These are phyloP conservation scores for Ascaphus truei DNA, from an alignment of 2,113 vertebrate genomes.

Conservation along the genomic window DNA sequence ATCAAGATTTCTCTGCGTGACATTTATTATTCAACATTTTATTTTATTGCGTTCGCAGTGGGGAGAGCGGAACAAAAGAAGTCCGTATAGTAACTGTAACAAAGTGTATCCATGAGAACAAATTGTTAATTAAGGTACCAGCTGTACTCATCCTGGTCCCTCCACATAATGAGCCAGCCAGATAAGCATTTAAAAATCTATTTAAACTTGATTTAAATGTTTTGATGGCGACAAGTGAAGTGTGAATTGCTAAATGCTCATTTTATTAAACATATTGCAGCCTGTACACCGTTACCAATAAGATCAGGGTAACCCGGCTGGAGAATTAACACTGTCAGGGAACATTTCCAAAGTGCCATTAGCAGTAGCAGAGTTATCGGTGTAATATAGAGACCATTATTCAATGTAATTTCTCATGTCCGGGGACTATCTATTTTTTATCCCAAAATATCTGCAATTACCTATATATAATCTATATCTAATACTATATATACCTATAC, in stretches of 20 bases:
- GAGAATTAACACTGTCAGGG: no score
- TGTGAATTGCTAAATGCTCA: conserved; percentile 43
- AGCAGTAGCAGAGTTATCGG: no score
- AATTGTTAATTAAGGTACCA: conserved; percentile 42
- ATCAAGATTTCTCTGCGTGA: neutral
- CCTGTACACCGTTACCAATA: conserved; percentile 32
- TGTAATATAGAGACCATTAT: no score
- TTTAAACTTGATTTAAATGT: conserved; percentile 47
- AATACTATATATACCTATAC: no score
- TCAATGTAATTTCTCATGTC: no score
- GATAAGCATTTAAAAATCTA: conserved; percentile 43
- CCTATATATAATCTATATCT: no score
- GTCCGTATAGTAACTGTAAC: conserved; percentile 34
- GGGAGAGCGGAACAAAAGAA: conserved; percentile 38
- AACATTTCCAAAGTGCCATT: no score
- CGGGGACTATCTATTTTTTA: no score
- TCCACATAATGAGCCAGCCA: conserved; percentile 41
- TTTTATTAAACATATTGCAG: conserved; percentile 42
- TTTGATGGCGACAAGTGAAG: conserved; percentile 39
- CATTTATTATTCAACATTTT: conserved; percentile 25
- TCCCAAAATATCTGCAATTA: no score
- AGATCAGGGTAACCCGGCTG: conserved; percentile 7
- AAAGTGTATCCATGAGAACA: conserved; percentile 35
- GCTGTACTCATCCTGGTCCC: conserved; percentile 39
- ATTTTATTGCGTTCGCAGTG: conserved; percentile 13